These are phyloP conservation scores for Chrysochloris asiatica DNA, from an alignment of 2,113 vertebrate species.

Conservation along the genomic window DNA sequence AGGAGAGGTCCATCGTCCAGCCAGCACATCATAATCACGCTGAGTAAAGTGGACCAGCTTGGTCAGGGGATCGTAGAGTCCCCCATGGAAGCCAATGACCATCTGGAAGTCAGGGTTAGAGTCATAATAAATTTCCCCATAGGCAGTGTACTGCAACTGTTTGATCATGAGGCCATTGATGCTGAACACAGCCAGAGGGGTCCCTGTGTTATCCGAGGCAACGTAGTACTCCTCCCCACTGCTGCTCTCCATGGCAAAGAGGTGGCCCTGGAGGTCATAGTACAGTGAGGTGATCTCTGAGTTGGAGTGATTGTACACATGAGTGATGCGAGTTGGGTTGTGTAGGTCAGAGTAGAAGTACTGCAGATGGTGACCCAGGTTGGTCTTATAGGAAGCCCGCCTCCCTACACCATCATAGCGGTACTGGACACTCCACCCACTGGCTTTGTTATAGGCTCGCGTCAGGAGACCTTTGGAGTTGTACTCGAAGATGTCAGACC, in stretches of 20 bases:
- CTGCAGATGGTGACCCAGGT: constrained; percentile 96
- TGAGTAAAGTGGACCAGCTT: constrained; percentile 99
- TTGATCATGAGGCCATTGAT: constrained; percentile 99
- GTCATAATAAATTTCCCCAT: constrained; percentile 97
- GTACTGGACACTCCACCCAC: constrained; percentile 96
- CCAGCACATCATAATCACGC: constrained; percentile 97
- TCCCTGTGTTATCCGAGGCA: constrained; percentile 97
- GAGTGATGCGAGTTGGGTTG: constrained; percentile 95
- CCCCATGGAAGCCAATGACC: constrained; percentile 97
- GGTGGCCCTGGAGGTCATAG: constrained; percentile 98
- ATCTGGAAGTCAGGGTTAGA: constrained; percentile 98
- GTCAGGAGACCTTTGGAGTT: constrained; percentile 98
- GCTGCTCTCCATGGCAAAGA: constrained; percentile 99
- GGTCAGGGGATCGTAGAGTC: constrained; percentile 96
- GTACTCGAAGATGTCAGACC: constrained; percentile 95
- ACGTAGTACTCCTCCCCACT: constrained; percentile 98
- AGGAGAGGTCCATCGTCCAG: constrained; percentile 97
- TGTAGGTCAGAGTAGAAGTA: constrained; percentile 99
- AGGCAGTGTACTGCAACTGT: constrained; percentile 97
- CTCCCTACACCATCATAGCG: constrained; percentile 96
- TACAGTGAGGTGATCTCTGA: constrained; percentile 97
- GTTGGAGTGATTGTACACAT: constrained; percentile 99
- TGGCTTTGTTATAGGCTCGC: constrained; percentile 94
- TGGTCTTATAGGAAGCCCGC: constrained; percentile 96
- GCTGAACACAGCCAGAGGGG: constrained; percentile 97